Base-by-base conservation (phyloP, 2,888 invertebrate genomes). In the Cryptocheilus praepositus region DNA sequence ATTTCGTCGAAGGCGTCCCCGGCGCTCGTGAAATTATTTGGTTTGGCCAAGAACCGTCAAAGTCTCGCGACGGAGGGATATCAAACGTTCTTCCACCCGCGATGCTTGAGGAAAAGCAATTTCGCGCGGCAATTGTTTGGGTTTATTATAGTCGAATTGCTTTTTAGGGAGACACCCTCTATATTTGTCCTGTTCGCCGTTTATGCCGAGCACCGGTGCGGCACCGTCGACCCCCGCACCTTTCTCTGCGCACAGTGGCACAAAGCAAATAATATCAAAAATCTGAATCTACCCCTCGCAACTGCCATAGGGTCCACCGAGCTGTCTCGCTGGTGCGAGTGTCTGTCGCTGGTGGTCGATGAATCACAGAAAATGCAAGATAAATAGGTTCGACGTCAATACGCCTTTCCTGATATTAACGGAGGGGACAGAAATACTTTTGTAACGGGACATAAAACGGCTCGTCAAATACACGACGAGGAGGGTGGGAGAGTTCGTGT, bases 221-320 rank as follows among this genome's bases (percentile, higher is more conserved):
- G n/a, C n/a, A 28, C 19, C 46, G 45, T 13, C 46, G 46, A 11
- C 46, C 28, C 59, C 18, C 44, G 36, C 21, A 16, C 44, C 28
- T 28, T 54, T 46, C 52, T 59, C 49, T 49, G 19, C 46, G 44
- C 16, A 61, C 61, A 28, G 61, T 58, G 51, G 70, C 53, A 66
- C 64, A 74, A 66, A 71, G 77, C 77, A 80, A 81, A 81, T 81
- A 79, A 81, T 76, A 77, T 77, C 74, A 71, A 64, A 76, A 74
- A 81, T 77, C 71, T 72, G 73, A 71, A 76, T 77, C 81, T 71
- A 74, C 77, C 76, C n/a, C 77, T 69, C 63, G 61, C 43, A 64
- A 61, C 28, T 55, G 60, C 56, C 36, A 60, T 62, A 22, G 64
- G 70, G 58, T 22, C 44, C 55, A 19, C 16, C 49, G 49, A 49